These are phyloP conservation scores for Rhynchonycteris naso DNA, from an alignment of 2,797 vertebrate species.

Conservation along the genomic window DNA sequence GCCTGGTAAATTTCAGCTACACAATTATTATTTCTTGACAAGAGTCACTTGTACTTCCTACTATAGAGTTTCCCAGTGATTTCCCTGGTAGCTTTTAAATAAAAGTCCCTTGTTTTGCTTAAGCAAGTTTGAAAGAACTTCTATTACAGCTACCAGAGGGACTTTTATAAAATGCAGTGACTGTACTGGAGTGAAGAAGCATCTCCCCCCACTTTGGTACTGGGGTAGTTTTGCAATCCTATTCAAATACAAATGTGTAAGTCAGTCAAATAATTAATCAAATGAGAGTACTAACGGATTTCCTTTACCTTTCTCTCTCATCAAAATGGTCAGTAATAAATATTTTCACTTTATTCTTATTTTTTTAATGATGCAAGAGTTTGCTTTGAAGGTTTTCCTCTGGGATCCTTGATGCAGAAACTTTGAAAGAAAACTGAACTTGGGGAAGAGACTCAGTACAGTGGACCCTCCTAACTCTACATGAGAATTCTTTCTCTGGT, in stretches of 20 bases:
- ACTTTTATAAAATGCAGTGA: neutral
- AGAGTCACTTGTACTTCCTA: neutral
- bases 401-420: neutral
- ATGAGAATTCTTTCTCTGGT: constrained; percentile 69
- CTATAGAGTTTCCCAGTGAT: neutral
- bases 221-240: neutral
- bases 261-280: neutral
- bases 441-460: constrained; percentile 34
- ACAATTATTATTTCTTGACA: constrained; percentile 30
- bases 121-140: neutral
- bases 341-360: constrained; percentile 34
- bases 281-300: neutral
- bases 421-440: constrained; percentile 57
- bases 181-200: neutral
- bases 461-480: neutral
- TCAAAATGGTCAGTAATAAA: neutral
- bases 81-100: neutral
- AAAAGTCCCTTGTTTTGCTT: constrained; percentile 20
- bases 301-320: neutral
- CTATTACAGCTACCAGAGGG: neutral
- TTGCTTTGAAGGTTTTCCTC: constrained; percentile 56
- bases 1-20: neutral
- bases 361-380: constrained; percentile 51
- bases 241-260: neutral
- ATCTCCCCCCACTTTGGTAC: neutral